Conservation (phyloP, 2,888 invertebrate genomes). For the Nowickia ferox region DNA sequence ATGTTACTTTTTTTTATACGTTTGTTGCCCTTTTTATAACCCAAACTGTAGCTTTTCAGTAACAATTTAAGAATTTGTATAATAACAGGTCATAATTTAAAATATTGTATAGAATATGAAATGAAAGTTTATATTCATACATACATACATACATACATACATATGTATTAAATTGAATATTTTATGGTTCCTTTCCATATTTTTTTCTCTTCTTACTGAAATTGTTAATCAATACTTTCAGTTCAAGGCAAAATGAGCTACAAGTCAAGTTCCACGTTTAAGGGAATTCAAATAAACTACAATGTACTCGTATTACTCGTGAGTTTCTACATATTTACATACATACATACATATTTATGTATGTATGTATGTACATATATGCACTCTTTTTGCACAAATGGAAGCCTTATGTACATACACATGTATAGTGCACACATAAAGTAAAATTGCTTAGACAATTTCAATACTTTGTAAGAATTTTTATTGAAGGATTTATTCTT, state of each 20-base stretch:
- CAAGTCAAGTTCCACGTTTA: slow-evolving; percentile 74
- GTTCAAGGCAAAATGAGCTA: slow-evolving; percentile 73
- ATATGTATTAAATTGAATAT: slow-evolving; percentile 17
- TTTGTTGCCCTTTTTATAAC: not conserved
- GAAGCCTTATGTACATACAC: not conserved
- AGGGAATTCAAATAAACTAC: slow-evolving; percentile 39
- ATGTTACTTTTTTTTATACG: not conserved
- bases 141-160: not conserved
- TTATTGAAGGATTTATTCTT: slow-evolving; percentile 53
- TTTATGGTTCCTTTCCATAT: slow-evolving; percentile 38
- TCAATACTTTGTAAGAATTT: slow-evolving; percentile 30
- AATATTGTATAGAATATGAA: not conserved
- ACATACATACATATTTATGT: slow-evolving; percentile 8
- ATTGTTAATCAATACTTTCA: slow-evolving; percentile 76
- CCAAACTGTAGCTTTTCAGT: not conserved
- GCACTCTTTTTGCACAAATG: not conserved
- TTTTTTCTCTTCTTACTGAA: slow-evolving; percentile 54
- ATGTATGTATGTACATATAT: not conserved
- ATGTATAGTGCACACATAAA: not conserved
- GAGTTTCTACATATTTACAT: not conserved
- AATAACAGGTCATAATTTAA: slow-evolving; percentile 13
- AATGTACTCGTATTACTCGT: not conserved
- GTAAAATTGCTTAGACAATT: slow-evolving; percentile 49
- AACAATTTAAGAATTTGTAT: not conserved
- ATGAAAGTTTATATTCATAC: not conserved